Evolutionary conservation across 2,888 invertebrate species (phyloP), one percentile per base, ranked within the genome.

Genomic region (Eupithecia pulchellata): DNA sequence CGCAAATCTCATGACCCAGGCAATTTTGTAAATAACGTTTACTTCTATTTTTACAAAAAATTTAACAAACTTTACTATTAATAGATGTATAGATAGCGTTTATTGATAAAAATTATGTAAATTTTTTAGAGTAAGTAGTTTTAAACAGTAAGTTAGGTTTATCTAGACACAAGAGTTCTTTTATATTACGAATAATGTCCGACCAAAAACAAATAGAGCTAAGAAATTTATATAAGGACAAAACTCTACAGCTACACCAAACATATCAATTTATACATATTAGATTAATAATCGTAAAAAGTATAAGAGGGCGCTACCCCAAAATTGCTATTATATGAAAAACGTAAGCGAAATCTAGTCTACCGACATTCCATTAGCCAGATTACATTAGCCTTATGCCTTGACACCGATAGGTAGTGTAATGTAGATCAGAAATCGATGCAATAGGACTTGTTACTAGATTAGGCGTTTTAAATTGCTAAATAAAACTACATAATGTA

Each of bases 371-470:
- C 20, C 20, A 11, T 47, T 47, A 9, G n/a, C 20, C n/a, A 25
- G 20, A 47, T 25, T 52, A 52, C 52, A 52, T 52, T 52, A 52
- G 25, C 20, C 52, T 52, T 25, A 52, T 4, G 52, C 52, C 52
- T 52, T 52, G 52, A 52, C 52, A 52, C 52, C 52, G 52, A 52
- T 52, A 11, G 13, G 25, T 52, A 52, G 13, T 25, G 25, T 52
- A 52, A 52, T 52, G 25, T 52, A 9, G 52, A 52, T 52, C 52
- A 52, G 52, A 52, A 52, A 25, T 52, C 52, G 52, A 25, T 52
- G 52, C 52, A 25, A 25, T 52, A 52, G 13, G 25, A 52, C 11
- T 52, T 52, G 20, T n/a, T 25, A 25, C 25, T 52, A 13, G 20
- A 25, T 25, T 9, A 25, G 20, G 4, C 25, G 13, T 52, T 25